Evolutionary conservation across 2,888 invertebrate genomes (phyloP).

Genomic region (Frankliniella intonsa): DNA sequence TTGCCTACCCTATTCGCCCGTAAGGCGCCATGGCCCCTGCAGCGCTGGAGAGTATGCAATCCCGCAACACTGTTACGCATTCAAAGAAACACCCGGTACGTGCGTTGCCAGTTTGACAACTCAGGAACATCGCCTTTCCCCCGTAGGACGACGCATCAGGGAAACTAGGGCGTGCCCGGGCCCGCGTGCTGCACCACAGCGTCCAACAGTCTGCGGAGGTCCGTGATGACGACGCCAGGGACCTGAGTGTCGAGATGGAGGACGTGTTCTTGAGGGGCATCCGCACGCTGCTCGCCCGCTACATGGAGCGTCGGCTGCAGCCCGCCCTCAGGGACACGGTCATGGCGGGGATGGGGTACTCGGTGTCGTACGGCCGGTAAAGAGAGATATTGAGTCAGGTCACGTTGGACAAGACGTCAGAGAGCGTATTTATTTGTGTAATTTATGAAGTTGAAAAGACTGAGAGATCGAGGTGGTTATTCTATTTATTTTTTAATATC

Average conservation of each 20-base stretch:
- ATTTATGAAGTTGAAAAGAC: not conserved
- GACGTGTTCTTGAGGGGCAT: slow-evolving; percentile 81
- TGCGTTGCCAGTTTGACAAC: no score
- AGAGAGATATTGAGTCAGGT: not conserved
- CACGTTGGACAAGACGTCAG: not conserved
- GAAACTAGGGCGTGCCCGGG: no score
- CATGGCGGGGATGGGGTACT: slow-evolving; percentile 83
- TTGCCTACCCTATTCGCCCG: no score
- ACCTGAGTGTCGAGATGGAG: slow-evolving; percentile 74
- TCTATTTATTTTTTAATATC: not conserved
- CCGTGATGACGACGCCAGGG: slow-evolving; percentile 50
- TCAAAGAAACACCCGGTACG: no score
- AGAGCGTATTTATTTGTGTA: not conserved
- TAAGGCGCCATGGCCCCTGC: no score
- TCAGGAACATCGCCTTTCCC: not conserved
- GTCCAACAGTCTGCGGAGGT: not conserved
- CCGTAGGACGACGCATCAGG: not conserved
- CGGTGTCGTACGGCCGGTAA: slow-evolving; percentile 67
- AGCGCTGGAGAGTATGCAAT: no score
- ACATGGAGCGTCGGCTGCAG: slow-evolving; percentile 78
- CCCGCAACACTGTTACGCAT: no score
- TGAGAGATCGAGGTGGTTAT: not conserved
- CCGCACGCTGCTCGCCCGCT: slow-evolving; percentile 65
- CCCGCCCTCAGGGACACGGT: slow-evolving; percentile 80
- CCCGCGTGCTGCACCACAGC: no score